Evolutionary conservation across 1,140 invertebrate species (phyloP), one percentile per base, ranked within the genome.

Genomic region (Bombus sibiricus): DNA sequence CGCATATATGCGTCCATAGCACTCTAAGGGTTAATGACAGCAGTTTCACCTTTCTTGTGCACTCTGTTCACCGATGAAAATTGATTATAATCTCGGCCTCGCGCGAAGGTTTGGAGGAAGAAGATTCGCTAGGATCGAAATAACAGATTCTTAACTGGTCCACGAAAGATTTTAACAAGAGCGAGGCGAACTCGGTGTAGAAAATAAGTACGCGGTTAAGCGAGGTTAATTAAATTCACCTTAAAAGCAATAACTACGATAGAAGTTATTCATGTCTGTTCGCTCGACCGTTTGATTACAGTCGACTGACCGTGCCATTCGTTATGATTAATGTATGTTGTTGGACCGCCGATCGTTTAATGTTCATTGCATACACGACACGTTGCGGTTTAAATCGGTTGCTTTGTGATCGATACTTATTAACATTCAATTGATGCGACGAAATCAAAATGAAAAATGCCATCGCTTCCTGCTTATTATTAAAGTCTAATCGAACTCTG

Each of bases 381-480:
- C 47, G 13, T 28, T 37, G 43, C 43, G 43, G 47, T 75, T 68
- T 37, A 32, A n/a, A 13, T 32, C 15, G 41, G 28, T 32, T 9
- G 41, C 71, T 32, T n/a, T 25, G 74, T 59, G 28, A 76, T 76
- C 74, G 12, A n/a, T 57, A 37, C 25, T 76, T 37, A 57, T 73
- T 73, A 43, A 43, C 39, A 22, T 47, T 32, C 41, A 22, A 32
- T 47, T 34, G 25, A 2, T 39, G 10, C 1, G 37, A 22, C 25
- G 2, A 13, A n/a, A 18, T 47, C 4, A 1, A 3, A 15, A 43
- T 73, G n/a, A 73, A 73, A 72, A 73, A 47, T 47, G 6, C 6
- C 28, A 15, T n/a, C 10, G 13, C 13, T 41, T 28, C 4, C 39
- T 72, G 28, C 37, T 37, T 13, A 28, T 41, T 41, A n/a, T 72